These are phyloP conservation scores for Corythoichthys intestinalis DNA, from an alignment of 2,113 vertebrate species.

Conservation along the genomic window DNA sequence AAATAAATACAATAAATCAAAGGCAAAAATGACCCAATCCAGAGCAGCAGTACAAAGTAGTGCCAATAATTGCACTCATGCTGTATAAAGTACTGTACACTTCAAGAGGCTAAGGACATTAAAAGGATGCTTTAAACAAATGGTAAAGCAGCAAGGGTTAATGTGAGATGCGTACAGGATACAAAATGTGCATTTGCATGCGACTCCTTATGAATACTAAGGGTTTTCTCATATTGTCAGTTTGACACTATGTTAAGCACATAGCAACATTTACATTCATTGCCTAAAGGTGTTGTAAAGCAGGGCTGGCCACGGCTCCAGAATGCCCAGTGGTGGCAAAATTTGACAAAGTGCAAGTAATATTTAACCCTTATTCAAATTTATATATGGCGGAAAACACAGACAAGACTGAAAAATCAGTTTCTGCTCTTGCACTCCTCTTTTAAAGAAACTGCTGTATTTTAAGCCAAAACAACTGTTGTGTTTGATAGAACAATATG, in stretches of 20 bases:
- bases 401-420: no score
- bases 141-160: constrained; percentile 40
- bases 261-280: constrained; percentile 52
- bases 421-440: no score
- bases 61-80: constrained; percentile 37
- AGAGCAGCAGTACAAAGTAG: not conserved
- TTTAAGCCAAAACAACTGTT: no score
- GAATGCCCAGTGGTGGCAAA: no score
- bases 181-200: constrained; percentile 40
- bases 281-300: constrained; percentile 31
- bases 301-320: constrained; percentile 10
- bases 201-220: constrained; percentile 38
- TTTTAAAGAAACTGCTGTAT: no score
- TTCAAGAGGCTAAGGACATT: constrained; percentile 37
- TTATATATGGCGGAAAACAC: no score
- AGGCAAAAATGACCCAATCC: constrained; percentile 52
- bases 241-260: constrained; percentile 27
- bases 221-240: constrained; percentile 4
- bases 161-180: constrained; percentile 31
- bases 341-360: no score
- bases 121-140: constrained; percentile 29
- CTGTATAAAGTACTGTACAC: constrained; percentile 6
- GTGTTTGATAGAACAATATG: no score
- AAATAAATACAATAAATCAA: constrained; percentile 68
- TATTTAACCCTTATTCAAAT: no score